Evolutionary conservation across 2,113 vertebrate genomes (phyloP), one percentile per base, ranked within the genome.

Genomic region (Silurus asotus): DNA sequence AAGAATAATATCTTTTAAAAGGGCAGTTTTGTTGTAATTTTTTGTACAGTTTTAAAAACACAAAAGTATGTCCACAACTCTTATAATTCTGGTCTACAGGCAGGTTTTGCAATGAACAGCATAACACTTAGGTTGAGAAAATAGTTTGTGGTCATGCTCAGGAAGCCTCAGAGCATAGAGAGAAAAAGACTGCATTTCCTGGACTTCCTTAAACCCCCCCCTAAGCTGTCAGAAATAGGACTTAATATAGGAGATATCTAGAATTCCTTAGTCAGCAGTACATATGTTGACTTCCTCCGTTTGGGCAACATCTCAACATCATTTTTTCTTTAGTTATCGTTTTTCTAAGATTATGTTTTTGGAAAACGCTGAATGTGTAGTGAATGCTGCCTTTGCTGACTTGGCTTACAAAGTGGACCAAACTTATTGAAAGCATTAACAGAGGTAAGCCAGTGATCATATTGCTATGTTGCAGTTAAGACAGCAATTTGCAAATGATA

Each of bases 111-210:
- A 64, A 79, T 69, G 74, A 76, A 72, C 80, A 72, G 70, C 55
- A 65, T 56, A 83, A 51, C 69, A 89, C 74, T 78, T 80, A 89
- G 48, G 85, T 88, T 86, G 55, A 88, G 81, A 91, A 89, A 90
- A 89, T 90, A 86, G 87, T 78, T 86, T 91, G 90, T 84, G 90
- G 88, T 90, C 89, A 51, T 78, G 81, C 65, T 78, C 87, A 89
- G 90, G 90, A 91, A 90, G 88, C 81, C 77, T 84, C 88, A 81
- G 23, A 69, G 85, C 78, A 84, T 87, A 75, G 79, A 90, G 87
- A 87, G 89, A 89, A 84, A 88, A 88, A 88, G 81, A 90, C 86
- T 90, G 86, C 83, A 91, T 90, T 91, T 90, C 88, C 88, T 91
- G 83, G 88, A 88, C 85, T 88, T 87, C 87, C 87, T 88, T 90